Base-by-base conservation (phyloP, 2,113 vertebrate genomes). In the Machaerirhynchus nigripectus region DNA sequence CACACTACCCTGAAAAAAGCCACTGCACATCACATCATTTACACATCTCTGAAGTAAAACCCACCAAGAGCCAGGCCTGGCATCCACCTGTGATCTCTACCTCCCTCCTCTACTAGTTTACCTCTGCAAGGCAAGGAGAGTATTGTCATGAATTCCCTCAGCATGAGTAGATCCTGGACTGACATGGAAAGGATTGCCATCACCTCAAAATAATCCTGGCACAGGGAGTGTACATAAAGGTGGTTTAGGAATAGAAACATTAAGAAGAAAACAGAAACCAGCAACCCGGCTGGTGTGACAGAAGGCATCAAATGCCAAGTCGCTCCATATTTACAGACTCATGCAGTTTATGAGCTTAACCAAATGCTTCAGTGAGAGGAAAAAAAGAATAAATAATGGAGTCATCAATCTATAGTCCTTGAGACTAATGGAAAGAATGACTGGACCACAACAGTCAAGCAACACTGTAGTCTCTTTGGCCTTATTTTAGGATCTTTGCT, bases 161-260 rank as follows among this genome's bases (percentile, higher is more conserved):
- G 63, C 30, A 44, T 53, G 40, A 67, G 24, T 26, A 44, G 28
- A 49, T 82, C 33, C 40, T 50, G 31, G 49, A 65, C 13, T 80
- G 49, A 64, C 49, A 63, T 0, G 11, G 76, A 84, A 92, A 94
- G 61, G 53, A 81, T 30, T 92, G 80, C 22, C 74, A 31, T 13
- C 2, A 2, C 61, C 52, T 88, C 47, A 61, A 69, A 95, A 65
- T 65, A 92, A 86, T 64, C 44, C 56, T 68, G 49, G 69, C 56
- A 55, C 52, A 56, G 40, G 26, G 24, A 17, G 12, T 9, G 6
- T 30, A 59, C 22, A 63, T 52, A 68, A 83, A 86, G 53, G 69
- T 96, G 65, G 14, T 90, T 94, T 81, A 84, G 68, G 65, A 95
- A 81, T 60, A 95, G 52, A 88, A 96, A 81, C 31, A 15, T 37